Percentiles rank a stretch among this genome's conserved stretches.
These are phyloP conservation scores for Rachycentron canadum DNA, from an alignment of 2,797 vertebrate genomes.

Conservation along the genomic window DNA sequence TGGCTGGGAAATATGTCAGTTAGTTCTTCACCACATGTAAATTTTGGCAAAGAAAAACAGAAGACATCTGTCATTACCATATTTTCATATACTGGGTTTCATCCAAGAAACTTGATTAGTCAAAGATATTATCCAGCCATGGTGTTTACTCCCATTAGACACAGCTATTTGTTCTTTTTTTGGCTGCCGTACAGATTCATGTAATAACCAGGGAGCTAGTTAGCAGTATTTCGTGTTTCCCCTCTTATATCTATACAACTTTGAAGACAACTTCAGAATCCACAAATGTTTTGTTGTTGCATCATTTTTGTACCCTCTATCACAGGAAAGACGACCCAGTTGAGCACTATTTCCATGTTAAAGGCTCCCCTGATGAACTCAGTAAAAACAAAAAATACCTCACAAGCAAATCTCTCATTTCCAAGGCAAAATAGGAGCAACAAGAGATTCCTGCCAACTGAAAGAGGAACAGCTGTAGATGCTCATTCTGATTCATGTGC, in stretches of 20 bases:
- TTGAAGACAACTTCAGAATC: slow-evolving; percentile 59
- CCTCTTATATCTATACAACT: slow-evolving; percentile 30
- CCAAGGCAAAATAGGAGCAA: slow-evolving; percentile 58
- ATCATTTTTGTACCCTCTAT: slow-evolving; percentile 53
- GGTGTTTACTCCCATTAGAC: slow-evolving; percentile 55
- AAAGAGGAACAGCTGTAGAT: slow-evolving; percentile 62
- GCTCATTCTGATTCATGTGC: slow-evolving; percentile 59
- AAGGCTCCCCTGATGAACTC: slow-evolving; percentile 53
- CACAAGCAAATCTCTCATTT: slow-evolving; percentile 66
- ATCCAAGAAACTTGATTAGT: slow-evolving; percentile 54
- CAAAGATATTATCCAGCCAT: slow-evolving; percentile 51
- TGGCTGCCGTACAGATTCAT: slow-evolving; percentile 45
- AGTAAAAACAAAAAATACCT: slow-evolving; percentile 58
- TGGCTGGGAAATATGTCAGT: slow-evolving; percentile 45
- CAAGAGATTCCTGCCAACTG: slow-evolving; percentile 58
- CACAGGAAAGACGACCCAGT: slow-evolving; percentile 56
- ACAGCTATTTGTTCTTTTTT: slow-evolving; percentile 53
- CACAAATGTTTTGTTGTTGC: slow-evolving; percentile 58
- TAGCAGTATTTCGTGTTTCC: slow-evolving; percentile 19
- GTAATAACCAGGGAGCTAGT: slow-evolving; percentile 46
- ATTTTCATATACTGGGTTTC: slow-evolving; percentile 35
- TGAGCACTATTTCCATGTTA: slow-evolving; percentile 52
- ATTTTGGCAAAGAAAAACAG: slow-evolving; percentile 37
- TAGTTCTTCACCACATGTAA: not conserved
- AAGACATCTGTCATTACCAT: slow-evolving; percentile 40